Evolutionary conservation across 2,888 invertebrate genomes (phyloP), one percentile per base, ranked within the genome.

Genomic region (Micoletzkya japonica): DNA sequence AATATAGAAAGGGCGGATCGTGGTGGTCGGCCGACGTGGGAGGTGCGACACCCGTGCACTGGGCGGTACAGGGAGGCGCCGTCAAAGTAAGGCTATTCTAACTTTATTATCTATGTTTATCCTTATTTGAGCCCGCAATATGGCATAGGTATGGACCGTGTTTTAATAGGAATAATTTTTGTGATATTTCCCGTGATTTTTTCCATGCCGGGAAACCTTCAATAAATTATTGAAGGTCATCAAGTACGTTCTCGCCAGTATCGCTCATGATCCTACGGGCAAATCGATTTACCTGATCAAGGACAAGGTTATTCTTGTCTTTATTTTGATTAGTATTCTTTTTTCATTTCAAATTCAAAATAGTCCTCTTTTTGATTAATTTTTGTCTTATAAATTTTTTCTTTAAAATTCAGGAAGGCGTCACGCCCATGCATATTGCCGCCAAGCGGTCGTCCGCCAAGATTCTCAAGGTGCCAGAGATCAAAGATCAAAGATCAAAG

Each of bases 351-450:
- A 56, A 56, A 57, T 32, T 57, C 20, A 17, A 20, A 10, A 57
- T 1, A 26, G 4, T 57, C 1, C n/a, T 28, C 32, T 1, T 56
- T 14, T 10, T 6, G 6, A 6, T 4, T 30, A 56, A 24, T n/a
- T 4, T 26, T 32, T 32, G 28, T 32, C 20, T 24, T 26, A 52
- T 50, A 4, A 3, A 50, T n/a, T 50, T 3, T 57, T 10, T 2
- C 32, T 3, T 57, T 59, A 2, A 26, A 20, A 34, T 37, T n/a
- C 58, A 68, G 7, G 78, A 78, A 14, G 73, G 71, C 17, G 79
- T 84, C 7, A 84, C 82, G 1, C 78, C 84, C 1, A 37, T 84
- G 4, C 84, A 84, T 56, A 74, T 84, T 7, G 81, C 84, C 1
- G 81, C 82, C 1, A 73, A 74, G 1, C 76, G 76, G 39, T 64